Evolutionary conservation across 2,888 invertebrate species (phyloP).

Genomic region (Lasioglossum oenotherae): DNA sequence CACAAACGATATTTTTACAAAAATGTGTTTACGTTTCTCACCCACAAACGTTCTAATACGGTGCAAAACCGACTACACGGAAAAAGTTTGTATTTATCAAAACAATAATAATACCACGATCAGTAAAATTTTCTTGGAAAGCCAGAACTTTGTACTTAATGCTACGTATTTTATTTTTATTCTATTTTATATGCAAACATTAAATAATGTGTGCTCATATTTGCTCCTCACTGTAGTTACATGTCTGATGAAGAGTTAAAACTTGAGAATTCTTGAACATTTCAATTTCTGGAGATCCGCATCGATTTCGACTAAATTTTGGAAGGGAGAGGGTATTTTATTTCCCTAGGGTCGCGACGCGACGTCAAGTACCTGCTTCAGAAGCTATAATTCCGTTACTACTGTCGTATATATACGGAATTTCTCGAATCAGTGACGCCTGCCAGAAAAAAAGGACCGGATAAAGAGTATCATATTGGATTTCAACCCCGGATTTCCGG

Average conservation of each 20-base stretch:
- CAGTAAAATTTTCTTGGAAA: too few relatives aligned
- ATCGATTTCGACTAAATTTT: background rate
- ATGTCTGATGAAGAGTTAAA: background rate
- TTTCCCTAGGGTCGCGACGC: background rate
- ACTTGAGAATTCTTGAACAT: background rate
- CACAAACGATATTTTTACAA: too few relatives aligned
- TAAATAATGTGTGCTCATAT: too few relatives aligned
- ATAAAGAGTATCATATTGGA: constrained; percentile 3
- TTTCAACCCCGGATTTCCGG: constrained; percentile 16
- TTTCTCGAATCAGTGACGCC: background rate
- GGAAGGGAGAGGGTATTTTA: background rate
- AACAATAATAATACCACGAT: too few relatives aligned
- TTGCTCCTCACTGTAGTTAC: too few relatives aligned
- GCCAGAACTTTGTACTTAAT: too few relatives aligned
- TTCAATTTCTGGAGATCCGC: background rate
- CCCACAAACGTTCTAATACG: too few relatives aligned
- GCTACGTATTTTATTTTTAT: too few relatives aligned
- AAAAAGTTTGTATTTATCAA: too few relatives aligned
- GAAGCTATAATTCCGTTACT: background rate
- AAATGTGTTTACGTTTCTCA: too few relatives aligned
- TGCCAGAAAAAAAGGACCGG: background rate
- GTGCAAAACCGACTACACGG: too few relatives aligned
- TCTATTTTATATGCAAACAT: too few relatives aligned
- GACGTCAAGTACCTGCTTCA: background rate
- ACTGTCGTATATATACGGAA: background rate